Conservation (phyloP, 2,888 invertebrate species). For the Pandemis corylana region DNA sequence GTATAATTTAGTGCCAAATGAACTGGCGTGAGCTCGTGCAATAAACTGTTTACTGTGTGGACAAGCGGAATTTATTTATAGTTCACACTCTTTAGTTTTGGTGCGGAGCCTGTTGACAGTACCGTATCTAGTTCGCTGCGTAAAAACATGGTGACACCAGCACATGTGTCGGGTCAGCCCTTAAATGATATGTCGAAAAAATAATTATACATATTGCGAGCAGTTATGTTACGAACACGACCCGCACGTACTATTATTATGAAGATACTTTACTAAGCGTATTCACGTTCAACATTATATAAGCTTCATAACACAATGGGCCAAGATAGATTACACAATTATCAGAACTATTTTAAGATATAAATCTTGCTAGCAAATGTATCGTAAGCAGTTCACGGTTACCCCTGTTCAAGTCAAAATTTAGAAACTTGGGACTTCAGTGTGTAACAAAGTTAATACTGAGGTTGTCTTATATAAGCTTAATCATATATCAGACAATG, state of each 20-base stretch:
- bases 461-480: conserved; percentile 49
- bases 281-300: neutral
- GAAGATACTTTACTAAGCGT: neutral
- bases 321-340: neutral
- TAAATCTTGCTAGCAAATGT: neutral
- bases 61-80: neutral
- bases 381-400: conserved; percentile 6
- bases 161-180: neutral
- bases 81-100: neutral
- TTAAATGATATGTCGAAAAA: neutral
- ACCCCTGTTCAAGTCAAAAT: neutral
- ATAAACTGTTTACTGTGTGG: neutral
- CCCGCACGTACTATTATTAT: neutral
- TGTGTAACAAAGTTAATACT: conserved; percentile 56
- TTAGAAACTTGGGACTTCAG: conserved; percentile 17
- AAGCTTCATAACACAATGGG: neutral
- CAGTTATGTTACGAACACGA: neutral
- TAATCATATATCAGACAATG: conserved; percentile 45
- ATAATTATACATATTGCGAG: neutral
- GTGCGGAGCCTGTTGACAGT: neutral
- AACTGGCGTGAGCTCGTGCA: neutral
- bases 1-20: neutral
- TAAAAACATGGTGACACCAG: neutral
- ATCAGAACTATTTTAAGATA: neutral
- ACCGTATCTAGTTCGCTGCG: neutral